Evolutionary conservation across 2,797 vertebrate genomes (phyloP).

Genomic region (Coreius guichenoti): DNA sequence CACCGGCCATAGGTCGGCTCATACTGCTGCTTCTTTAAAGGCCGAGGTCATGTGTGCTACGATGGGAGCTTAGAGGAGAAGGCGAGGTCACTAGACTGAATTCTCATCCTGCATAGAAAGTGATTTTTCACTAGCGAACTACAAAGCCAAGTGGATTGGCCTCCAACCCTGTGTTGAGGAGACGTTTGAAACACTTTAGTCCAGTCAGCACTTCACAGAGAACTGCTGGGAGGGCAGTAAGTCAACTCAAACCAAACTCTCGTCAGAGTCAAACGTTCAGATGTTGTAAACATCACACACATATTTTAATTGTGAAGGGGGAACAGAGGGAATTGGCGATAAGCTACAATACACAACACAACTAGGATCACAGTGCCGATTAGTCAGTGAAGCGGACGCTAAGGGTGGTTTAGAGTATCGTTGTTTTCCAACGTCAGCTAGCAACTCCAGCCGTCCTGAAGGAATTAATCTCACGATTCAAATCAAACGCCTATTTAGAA

Average conservation of each 20-base stretch:
- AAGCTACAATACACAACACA: slow-evolving; percentile 35
- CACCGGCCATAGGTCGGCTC: neutral
- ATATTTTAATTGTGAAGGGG: slow-evolving; percentile 59
- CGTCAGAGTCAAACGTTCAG: slow-evolving; percentile 70
- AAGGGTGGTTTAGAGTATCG: slow-evolving; percentile 1
- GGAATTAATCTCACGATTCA: slow-evolving; percentile 35
- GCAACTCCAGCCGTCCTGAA: slow-evolving; percentile 18
- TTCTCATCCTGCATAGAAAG: slow-evolving; percentile 61
- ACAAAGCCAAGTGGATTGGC: slow-evolving; percentile 64
- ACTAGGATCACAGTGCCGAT: slow-evolving; percentile 38
- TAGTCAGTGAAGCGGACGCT: slow-evolving; percentile 24
- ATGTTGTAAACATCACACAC: slow-evolving; percentile 72
- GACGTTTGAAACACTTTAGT: slow-evolving; percentile 66
- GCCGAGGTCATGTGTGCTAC: neutral
- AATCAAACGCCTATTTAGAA: slow-evolving; percentile 47
- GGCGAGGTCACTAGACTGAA: slow-evolving; percentile 49
- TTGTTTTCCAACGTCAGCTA: slow-evolving; percentile 22
- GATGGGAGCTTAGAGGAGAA: slow-evolving; percentile 7
- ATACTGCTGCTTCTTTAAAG: neutral
- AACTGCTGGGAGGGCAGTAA: slow-evolving; percentile 40
- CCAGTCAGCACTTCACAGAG: slow-evolving; percentile 75
- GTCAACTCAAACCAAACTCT: slow-evolving; percentile 69
- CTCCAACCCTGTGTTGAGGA: slow-evolving; percentile 55
- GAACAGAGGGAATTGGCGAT: slow-evolving; percentile 8
- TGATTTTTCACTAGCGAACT: slow-evolving; percentile 57